These are phyloP conservation scores for Mormyrops boulengeri DNA, from an alignment of 2,797 vertebrate genomes.

Conservation along the genomic window DNA sequence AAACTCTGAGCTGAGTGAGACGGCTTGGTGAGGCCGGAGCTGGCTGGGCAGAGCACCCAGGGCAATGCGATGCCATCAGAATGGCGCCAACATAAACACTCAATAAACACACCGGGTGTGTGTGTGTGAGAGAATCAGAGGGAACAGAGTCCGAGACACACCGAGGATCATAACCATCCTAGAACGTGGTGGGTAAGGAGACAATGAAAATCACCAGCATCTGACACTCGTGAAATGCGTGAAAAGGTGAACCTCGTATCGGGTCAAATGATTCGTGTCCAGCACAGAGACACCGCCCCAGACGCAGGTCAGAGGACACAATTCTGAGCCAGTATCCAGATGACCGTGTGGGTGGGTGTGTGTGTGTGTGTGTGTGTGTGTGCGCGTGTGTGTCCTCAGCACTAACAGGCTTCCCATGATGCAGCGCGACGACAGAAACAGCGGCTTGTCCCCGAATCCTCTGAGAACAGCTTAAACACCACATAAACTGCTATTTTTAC, in stretches of 20 bases:
- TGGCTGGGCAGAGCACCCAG: background rate
- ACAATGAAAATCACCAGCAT: background rate
- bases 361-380: background rate
- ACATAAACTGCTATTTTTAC: background rate
- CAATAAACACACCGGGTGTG: background rate
- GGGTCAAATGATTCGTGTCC: background rate
- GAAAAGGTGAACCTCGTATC: background rate
- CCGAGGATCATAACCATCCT: background rate
- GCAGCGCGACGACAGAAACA: background rate
- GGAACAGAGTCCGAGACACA: background rate
- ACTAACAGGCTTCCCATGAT: background rate
- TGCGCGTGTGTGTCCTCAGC: background rate
- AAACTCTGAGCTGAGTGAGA: background rate
- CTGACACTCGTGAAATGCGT: background rate
- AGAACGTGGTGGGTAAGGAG: background rate
- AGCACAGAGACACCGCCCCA: background rate
- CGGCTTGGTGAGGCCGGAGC: background rate
- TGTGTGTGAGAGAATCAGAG: background rate
- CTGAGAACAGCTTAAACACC: background rate
- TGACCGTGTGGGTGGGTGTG: background rate
- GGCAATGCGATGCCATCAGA: background rate
- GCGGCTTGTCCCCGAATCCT: background rate
- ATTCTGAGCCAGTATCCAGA: background rate
- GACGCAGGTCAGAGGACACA: background rate
- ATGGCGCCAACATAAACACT: background rate